phyloP scores from a whole-genome alignment of 2,797 vertebrate genomes.

The Aphelocoma californica region DNA sequence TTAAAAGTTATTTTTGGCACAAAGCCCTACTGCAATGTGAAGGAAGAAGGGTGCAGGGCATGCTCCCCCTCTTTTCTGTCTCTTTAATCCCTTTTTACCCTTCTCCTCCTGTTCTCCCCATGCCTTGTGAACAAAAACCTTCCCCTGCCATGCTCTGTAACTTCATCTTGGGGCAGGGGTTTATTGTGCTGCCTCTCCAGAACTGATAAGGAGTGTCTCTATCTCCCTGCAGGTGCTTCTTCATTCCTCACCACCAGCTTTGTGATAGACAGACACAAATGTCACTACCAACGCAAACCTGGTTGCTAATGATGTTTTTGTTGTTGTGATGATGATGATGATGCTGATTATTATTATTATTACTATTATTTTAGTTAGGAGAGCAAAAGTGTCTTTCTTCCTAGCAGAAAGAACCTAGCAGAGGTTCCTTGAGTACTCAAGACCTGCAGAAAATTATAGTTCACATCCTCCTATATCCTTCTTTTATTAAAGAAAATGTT shows the following conservation, averaged over 20 bases:
- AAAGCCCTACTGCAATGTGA: background rate
- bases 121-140: background rate
- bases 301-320: accelerated
- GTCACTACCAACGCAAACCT: background rate
- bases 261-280: background rate
- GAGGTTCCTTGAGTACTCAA: background rate
- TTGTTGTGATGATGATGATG: no score
- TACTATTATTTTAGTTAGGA: background rate
- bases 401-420: background rate
- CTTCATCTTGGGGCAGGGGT: accelerated
- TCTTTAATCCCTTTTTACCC: background rate
- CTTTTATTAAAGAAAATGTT: background rate
- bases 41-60: background rate
- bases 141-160: accelerated
- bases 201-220: accelerated
- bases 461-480: background rate
- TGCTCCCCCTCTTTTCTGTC: background rate
- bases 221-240: background rate
- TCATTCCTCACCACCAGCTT: background rate
- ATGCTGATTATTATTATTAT: no score
- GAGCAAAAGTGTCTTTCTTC: background rate
- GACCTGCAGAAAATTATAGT: background rate
- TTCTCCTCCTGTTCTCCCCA: background rate
- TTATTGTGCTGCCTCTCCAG: background rate
- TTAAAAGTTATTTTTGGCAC: background rate